Base-by-base conservation (phyloP, 2,113 vertebrate species). In the Cinclus mexicanus region DNA sequence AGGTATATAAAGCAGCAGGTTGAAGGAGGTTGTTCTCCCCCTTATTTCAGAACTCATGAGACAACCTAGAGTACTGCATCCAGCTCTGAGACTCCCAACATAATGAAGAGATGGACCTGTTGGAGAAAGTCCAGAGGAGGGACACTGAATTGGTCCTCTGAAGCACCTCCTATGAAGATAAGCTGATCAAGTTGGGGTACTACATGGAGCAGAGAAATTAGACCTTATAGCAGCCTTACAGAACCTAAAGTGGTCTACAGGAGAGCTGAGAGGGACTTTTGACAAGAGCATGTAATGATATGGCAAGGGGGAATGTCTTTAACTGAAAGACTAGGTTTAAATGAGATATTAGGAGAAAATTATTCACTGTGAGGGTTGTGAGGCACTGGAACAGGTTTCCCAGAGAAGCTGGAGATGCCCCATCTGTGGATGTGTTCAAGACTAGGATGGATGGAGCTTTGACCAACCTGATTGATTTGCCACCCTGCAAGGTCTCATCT, bases 131-230 rank as follows among this genome's bases (percentile, higher is more conserved):
- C 21, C 47, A 55, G 13, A 31, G 16, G 11, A 25, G 13, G n/a
- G n/a, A 35, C 7, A 31, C 3, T 6, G 18, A 39, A 23, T 20
- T 61, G 24, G 18, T 35, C n/a, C 0, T 12, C 16, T 60, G 78
- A 29, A 75, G 10, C 7, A 47, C 47, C 39, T 60, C 20, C 9
- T 61, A 3, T 31, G 21, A 55, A 60, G 21, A 41, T 0, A 31
- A 24, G 24, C 7, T 68, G 25, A 56, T n/a, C 0, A 0, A 35
- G 11, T 25, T 47, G 11, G 11, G 11, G 6, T 35, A 53, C 8
- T 47, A 8, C 28, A 26, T 15, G 39, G 14, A 55, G 7, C 42
- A 71, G 20, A 55, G 13, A 59, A 60, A 24, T 22, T 28, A 68
- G 24, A 53, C 7, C 16, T 39, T 46, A 17, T 2, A 22, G 16